These are phyloP conservation scores for Sebastes oblongus DNA, from an alignment of 2,797 vertebrate species.

Conservation along the genomic window DNA sequence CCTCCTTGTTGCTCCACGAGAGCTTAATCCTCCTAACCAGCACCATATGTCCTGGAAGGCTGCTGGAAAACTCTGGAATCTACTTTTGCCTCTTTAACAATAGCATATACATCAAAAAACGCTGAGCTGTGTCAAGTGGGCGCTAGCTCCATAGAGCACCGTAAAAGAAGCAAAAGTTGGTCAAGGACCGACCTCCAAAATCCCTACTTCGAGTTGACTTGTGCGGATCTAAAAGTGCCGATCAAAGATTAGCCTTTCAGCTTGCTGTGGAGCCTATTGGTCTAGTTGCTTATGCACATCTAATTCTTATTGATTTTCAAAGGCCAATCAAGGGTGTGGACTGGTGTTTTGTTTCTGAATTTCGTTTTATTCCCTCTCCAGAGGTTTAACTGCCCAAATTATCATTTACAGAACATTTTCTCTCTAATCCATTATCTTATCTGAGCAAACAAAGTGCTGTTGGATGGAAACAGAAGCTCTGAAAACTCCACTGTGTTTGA, in stretches of 20 bases:
- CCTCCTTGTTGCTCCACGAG: constrained; percentile 63
- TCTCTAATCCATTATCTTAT: constrained; percentile 21
- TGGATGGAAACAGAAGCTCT: constrained; percentile 30
- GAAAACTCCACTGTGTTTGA: constrained; percentile 12
- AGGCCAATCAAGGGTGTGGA: constrained; percentile 27
- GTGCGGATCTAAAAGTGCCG: constrained; percentile 9
- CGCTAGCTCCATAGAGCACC: constrained; percentile 23
- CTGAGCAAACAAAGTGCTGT: constrained; percentile 2
- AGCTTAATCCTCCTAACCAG: constrained; percentile 80
- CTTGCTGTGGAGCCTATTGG: constrained; percentile 21
- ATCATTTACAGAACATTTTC: constrained; percentile 25
- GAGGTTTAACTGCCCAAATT: constrained; percentile 29
- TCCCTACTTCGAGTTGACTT: constrained; percentile 13
- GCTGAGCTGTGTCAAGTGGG: constrained; percentile 66
- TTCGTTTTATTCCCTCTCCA: constrained; percentile 33
- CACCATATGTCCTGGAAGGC: constrained; percentile 80
- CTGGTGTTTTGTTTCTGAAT: constrained; percentile 8
- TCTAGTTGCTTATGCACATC: constrained; percentile 23
- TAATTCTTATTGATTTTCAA: constrained; percentile 48
- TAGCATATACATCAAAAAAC: constrained; percentile 70
- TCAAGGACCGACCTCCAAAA: constrained; percentile 25
- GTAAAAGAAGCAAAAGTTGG: constrained; percentile 24
- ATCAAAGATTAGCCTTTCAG: constrained; percentile 18
- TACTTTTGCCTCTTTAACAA: constrained; percentile 76
- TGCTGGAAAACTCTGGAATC: constrained; percentile 79